Evolutionary conservation across 1,140 invertebrate species (phyloP).

Genomic region (Caenorhabditis remanei): DNA sequence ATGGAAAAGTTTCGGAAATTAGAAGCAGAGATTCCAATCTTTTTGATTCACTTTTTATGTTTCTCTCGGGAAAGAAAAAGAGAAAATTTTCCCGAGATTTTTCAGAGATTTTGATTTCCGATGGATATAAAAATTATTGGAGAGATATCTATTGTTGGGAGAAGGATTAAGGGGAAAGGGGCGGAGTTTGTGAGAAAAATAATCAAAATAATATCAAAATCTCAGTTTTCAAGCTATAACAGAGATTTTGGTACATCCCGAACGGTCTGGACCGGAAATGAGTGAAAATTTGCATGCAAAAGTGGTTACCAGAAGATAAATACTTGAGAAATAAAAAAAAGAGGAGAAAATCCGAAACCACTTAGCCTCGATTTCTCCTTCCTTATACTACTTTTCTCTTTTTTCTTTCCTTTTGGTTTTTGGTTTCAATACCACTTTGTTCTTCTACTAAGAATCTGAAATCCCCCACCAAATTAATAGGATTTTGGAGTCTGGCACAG

Average conservation of each 20-base stretch:
- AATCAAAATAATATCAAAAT: too few species aligned
- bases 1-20: background rate
- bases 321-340: constrained; percentile 32
- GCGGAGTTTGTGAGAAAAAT: too few species aligned
- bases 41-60: too few species aligned
- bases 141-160: background rate
- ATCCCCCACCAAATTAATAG: too few species aligned
- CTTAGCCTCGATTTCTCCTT: constrained; percentile 44
- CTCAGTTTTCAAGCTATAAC: too few species aligned
- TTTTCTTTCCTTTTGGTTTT: constrained; percentile 6
- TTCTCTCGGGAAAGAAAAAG: too few species aligned
- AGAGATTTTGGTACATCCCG: too few species aligned
- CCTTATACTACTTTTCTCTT: background rate
- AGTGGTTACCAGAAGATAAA: background rate
- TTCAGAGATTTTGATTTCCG: background rate
- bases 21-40: background rate
- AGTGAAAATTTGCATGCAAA: constrained; percentile 1
- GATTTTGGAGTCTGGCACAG: too few species aligned
- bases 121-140: background rate
- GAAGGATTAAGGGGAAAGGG: background rate
- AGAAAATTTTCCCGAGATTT: background rate
- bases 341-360: constrained; percentile 41
- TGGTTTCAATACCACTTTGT: background rate
- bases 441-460: too few species aligned
- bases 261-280: background rate